phyloP scores from a whole-genome alignment of 2,888 invertebrate species.

The Maniola hyperantus region DNA sequence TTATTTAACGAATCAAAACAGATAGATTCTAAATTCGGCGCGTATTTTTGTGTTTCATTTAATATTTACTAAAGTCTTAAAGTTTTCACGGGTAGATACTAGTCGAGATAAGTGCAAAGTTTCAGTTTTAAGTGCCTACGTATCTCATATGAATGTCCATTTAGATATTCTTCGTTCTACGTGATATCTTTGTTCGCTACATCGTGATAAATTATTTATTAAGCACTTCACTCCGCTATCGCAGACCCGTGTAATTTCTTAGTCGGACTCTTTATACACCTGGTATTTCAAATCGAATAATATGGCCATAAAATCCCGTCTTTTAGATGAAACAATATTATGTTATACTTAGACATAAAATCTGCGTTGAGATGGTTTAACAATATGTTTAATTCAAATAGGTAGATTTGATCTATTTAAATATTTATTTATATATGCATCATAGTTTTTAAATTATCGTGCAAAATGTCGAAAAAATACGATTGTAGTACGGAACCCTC shows the following conservation, averaged over 20 bases:
- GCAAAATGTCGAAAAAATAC: no score
- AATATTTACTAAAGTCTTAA: neutral
- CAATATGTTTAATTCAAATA: no score
- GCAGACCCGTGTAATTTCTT: constrained; percentile 21
- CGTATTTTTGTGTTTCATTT: neutral
- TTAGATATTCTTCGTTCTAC: constrained; percentile 26
- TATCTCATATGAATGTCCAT: constrained; percentile 18
- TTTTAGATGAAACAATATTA: no score
- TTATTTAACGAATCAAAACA: no score
- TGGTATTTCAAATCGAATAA: constrained; percentile 17
- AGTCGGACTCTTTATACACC: constrained; percentile 18
- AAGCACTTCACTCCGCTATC: constrained; percentile 20
- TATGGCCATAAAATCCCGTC: no score
- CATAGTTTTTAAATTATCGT: no score
- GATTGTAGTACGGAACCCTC: no score
- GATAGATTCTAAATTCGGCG: no score
- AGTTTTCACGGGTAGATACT: neutral
- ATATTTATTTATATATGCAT: no score
- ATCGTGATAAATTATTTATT: constrained; percentile 35
- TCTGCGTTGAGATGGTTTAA: no score
- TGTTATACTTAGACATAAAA: no score
- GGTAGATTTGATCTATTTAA: no score
- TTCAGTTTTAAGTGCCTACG: constrained; percentile 1
- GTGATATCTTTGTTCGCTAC: constrained; percentile 19
- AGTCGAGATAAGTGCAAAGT: neutral